These are phyloP conservation scores for Meda fulgida DNA, from an alignment of 2,797 vertebrate genomes.

Conservation along the genomic window DNA sequence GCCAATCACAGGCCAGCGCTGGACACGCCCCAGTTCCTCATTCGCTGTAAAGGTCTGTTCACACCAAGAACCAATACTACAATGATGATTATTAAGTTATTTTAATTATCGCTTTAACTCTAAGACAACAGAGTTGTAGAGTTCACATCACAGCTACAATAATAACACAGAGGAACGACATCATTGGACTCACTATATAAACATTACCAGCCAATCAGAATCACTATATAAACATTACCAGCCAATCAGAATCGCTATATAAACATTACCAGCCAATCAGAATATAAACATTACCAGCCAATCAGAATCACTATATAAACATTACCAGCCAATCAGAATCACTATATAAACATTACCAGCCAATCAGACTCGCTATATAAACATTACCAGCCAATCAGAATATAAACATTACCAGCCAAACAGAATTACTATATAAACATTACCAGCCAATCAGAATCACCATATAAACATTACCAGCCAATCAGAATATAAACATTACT, in stretches of 20 bases:
- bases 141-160: not conserved
- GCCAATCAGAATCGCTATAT: not conserved
- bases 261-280: no score
- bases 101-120: not conserved
- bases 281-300: no score
- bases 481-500: no score
- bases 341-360: not conserved
- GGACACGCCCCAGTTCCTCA: not conserved
- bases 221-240: not conserved
- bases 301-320: not conserved
- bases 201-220: no score
- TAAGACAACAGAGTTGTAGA: not conserved
- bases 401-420: no score
- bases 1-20: constrained; percentile 9
- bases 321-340: not conserved
- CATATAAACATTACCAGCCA: no score
- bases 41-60: not conserved
- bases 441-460: not conserved
- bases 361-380: not conserved
- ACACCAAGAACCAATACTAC: not conserved
- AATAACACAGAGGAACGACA: not conserved
- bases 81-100: not conserved
- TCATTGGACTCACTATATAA: not conserved
- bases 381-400: no score
- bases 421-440: not conserved